Evolutionary conservation across 1,140 invertebrate species (phyloP).

Genomic region (Trichomalopsis sarcophagae): DNA sequence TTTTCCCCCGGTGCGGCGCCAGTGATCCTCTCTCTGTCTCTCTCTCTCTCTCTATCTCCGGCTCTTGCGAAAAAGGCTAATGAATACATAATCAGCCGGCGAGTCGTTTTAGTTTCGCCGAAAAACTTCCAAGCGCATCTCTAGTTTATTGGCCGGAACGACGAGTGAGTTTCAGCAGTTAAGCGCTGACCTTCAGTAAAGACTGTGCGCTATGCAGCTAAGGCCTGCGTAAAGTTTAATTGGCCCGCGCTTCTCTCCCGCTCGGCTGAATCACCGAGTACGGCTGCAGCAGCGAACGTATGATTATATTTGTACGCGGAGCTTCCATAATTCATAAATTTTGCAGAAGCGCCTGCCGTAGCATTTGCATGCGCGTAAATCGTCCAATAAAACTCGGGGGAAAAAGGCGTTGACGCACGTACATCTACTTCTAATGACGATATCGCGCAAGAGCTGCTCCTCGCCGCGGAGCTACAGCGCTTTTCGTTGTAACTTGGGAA

Average conservation of each 20-base stretch:
- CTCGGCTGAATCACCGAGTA: constrained; percentile 11
- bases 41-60: background rate
- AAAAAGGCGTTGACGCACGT: background rate
- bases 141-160: constrained; percentile 41
- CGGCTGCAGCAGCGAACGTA: background rate
- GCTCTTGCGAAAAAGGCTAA: constrained; percentile 25
- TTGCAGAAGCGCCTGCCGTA: constrained; percentile 19
- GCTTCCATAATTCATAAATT: constrained; percentile 45
- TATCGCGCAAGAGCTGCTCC: background rate
- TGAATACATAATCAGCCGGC: constrained; percentile 33
- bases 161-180: constrained; percentile 33
- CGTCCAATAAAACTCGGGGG: background rate
- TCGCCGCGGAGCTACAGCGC: background rate
- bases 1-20: background rate
- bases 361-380: background rate
- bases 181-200: constrained; percentile 42
- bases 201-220: background rate
- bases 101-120: constrained; percentile 13
- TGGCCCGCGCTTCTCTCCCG: constrained; percentile 16
- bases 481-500: constrained; percentile 49
- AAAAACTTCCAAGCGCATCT: constrained; percentile 17
- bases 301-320: background rate
- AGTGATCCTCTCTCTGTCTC: background rate
- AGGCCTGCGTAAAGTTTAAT: constrained; percentile 46
- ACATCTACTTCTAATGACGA: constrained; percentile 26